These are phyloP conservation scores for Dromococcyx pavoninus DNA, from an alignment of 2,797 vertebrate species.

Conservation along the genomic window DNA sequence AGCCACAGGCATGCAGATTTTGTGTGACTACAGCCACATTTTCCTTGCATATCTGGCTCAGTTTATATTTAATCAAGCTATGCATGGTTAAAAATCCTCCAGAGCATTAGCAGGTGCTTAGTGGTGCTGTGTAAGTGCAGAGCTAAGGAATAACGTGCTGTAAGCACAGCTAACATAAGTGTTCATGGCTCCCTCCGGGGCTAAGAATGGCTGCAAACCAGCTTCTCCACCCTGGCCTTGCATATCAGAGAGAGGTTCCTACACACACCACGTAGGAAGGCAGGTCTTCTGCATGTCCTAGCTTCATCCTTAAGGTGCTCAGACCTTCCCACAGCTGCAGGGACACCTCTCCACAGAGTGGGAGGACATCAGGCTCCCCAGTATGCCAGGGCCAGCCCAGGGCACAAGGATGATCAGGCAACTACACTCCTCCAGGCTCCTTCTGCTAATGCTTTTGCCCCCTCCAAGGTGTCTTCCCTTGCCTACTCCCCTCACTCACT, in stretches of 20 bases:
- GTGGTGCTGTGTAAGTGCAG: slow-evolving; percentile 50
- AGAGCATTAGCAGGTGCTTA: slow-evolving; percentile 67
- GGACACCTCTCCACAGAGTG: neutral
- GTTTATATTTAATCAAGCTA: slow-evolving; percentile 40
- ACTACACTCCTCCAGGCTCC: neutral
- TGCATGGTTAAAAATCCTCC: slow-evolving; percentile 53
- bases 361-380: neutral
- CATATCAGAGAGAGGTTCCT: neutral
- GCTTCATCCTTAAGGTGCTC: neutral
- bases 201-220: slow-evolving; percentile 18
- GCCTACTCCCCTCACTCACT: neutral
- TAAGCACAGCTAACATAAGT: slow-evolving; percentile 61
- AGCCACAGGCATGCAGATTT: neutral
- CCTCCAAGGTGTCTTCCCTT: neutral
- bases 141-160: slow-evolving; percentile 61
- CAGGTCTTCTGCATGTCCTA: neutral
- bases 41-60: neutral
- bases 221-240: neutral
- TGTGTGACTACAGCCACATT: neutral
- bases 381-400: neutral
- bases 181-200: slow-evolving; percentile 45
- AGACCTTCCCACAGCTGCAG: neutral
- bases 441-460: neutral
- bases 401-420: neutral
- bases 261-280: neutral